Base-by-base conservation (phyloP, 92 coral and sea anemone species). In the Siderastrea radians region DNA sequence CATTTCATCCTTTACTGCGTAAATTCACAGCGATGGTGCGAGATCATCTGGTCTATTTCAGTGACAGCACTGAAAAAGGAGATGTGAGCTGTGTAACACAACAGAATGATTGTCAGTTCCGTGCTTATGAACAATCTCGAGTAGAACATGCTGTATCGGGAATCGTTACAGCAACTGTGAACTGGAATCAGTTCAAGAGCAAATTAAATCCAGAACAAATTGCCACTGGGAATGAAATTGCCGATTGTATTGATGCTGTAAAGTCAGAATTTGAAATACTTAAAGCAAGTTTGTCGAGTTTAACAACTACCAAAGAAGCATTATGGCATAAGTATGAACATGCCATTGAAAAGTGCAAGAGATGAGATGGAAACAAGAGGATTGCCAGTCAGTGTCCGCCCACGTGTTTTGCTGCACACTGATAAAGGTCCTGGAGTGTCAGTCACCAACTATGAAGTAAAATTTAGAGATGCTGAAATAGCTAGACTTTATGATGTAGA, bases 381-480 rank as follows among this genome's bases (percentile, higher is more conserved):
- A 54, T 67, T 87, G 54, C 86, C 86, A 59, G 79, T 80, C 16
- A 55, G 45, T 9, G 78, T 79, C 49, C 87, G 77, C 47, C 83
- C 75, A 3, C 85, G 83, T 49, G 50, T 88, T 26, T 67, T 88
- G 76, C 44, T 71, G 49, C 82, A 74, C n/a, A 88, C 88, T 4
- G 83, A 81, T 78, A 82, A 74, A 61, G 91, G 91, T 47, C 88
- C 87, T 65, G 88, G 91, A 75, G 84, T 88, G 11, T 74, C 87
- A 46, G 65, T 82, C 9, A 88, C 91, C 26, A 88, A 82, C 84
- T 81, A 51, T 63, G 91, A 88, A 47, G 91, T 88, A 0, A 88
- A 87, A 38, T 81, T 81, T 17, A 60, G 91, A 53, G 91, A 88
- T 75, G 88, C 88, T 52, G 91, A 88, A 65, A 11, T 88, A 16